phyloP scores from a whole-genome alignment of 2,113 vertebrate species.

The Pyrgilauda ruficollis region DNA sequence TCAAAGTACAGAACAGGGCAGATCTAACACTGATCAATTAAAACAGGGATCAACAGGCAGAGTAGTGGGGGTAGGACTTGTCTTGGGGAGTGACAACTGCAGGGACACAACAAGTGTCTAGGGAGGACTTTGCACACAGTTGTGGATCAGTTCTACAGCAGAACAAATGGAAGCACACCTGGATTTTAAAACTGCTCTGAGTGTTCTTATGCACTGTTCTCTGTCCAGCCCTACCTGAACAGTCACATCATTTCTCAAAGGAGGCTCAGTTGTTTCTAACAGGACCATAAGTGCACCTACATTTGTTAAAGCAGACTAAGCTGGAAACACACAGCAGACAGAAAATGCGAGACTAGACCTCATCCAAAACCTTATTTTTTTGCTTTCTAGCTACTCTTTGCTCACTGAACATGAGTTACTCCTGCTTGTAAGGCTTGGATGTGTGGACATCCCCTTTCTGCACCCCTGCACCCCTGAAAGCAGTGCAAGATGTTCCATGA shows the following conservation, averaged over 20 bases:
- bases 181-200: neutral
- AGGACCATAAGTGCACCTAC: neutral
- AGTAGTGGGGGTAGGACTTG: neutral
- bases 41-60: neutral
- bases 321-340: neutral
- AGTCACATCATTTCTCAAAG: neutral
- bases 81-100: neutral
- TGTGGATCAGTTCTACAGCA: neutral
- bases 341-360: neutral
- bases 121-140: neutral
- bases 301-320: neutral
- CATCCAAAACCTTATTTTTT: neutral
- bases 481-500: neutral
- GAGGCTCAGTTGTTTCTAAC: neutral
- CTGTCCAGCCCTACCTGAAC: neutral
- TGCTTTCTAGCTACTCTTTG: neutral
- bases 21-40: slow-evolving; percentile 20
- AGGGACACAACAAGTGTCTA: neutral
- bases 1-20: slow-evolving; percentile 26
- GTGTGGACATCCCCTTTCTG: neutral
- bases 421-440: neutral
- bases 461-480: neutral
- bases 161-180: neutral
- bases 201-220: neutral
- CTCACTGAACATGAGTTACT: neutral